Evolutionary conservation across 1,140 invertebrate genomes (phyloP).

Genomic region (Drosophila mojavensis): DNA sequence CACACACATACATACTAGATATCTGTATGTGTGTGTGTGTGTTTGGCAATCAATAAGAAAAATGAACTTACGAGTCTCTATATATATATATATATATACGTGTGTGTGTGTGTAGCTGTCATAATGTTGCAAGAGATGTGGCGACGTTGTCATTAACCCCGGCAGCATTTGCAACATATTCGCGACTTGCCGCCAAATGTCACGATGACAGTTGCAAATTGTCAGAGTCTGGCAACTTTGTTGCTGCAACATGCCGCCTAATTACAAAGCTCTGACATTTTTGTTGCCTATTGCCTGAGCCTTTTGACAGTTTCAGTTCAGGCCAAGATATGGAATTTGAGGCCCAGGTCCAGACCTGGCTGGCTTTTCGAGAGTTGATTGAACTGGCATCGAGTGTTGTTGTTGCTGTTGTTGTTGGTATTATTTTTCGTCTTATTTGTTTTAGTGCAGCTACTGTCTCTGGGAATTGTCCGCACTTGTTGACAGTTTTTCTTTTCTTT

Average conservation of each 20-base stretch:
- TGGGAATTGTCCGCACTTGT: constrained; percentile 21
- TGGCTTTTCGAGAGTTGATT: constrained; percentile 30
- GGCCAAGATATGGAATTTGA: background rate
- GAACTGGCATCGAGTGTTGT: constrained; percentile 42
- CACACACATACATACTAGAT: background rate
- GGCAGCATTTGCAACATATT: constrained; percentile 23
- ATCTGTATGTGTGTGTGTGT: background rate
- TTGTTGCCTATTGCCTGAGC: background rate
- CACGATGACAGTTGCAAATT: constrained; percentile 58
- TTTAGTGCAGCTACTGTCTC: constrained; percentile 40
- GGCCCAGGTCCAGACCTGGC: too few relatives aligned
- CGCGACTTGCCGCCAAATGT: constrained; percentile 48
- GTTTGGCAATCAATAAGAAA: constrained; percentile 38
- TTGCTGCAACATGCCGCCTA: constrained; percentile 22
- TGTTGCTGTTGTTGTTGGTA: background rate
- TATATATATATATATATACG: background rate
- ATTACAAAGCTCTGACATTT: constrained; percentile 57
- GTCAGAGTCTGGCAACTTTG: constrained; percentile 30
- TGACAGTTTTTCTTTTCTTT: constrained; percentile 6
- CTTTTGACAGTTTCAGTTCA: constrained; percentile 47
- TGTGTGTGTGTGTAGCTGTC: constrained; percentile 19
- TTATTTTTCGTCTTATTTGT: constrained; percentile 18
- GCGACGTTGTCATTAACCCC: constrained; percentile 52
- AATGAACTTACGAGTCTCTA: constrained; percentile 18
- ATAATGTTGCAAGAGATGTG: constrained; percentile 30